These are phyloP conservation scores for Drosophila bocqueti DNA, from an alignment of 1,140 invertebrate species.

Conservation along the genomic window DNA sequence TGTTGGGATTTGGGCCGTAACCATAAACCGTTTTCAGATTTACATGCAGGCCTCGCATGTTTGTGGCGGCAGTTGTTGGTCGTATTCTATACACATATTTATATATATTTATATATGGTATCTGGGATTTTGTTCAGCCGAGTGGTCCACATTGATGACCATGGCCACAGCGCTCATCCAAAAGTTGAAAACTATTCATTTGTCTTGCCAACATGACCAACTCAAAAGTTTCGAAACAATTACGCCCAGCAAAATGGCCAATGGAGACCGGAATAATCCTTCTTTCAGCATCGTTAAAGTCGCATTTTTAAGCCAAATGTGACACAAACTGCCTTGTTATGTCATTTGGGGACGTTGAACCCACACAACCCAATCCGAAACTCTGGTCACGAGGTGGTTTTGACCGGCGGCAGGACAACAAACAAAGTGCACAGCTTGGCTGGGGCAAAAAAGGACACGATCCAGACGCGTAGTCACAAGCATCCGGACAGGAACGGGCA, in stretches of 20 bases:
- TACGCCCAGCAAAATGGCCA: slow-evolving; percentile 63
- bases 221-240: slow-evolving; percentile 70
- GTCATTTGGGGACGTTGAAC: slow-evolving; percentile 74
- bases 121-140: slow-evolving; percentile 1
- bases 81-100: background rate
- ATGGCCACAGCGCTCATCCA: slow-evolving; percentile 3
- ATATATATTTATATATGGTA: background rate
- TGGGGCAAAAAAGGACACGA: slow-evolving; percentile 29
- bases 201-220: slow-evolving; percentile 59
- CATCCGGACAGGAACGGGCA: slow-evolving; percentile 13
- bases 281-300: slow-evolving; percentile 69
- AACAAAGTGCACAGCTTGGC: slow-evolving; percentile 53
- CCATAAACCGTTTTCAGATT: slow-evolving; percentile 78
- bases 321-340: slow-evolving; percentile 75
- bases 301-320: slow-evolving; percentile 78
- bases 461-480: slow-evolving; percentile 4
- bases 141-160: slow-evolving; percentile 16
- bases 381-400: slow-evolving; percentile 1
- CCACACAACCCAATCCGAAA: slow-evolving; percentile 32
- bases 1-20: slow-evolving; percentile 70
- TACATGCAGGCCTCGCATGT: slow-evolving; percentile 63
- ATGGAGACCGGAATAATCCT: slow-evolving; percentile 15
- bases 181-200: slow-evolving; percentile 65
- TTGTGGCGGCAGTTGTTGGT: slow-evolving; percentile 61
- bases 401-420: slow-evolving; percentile 36